Base-by-base conservation (phyloP, 2,113 vertebrate species). In the Apaloderma vittatum region DNA sequence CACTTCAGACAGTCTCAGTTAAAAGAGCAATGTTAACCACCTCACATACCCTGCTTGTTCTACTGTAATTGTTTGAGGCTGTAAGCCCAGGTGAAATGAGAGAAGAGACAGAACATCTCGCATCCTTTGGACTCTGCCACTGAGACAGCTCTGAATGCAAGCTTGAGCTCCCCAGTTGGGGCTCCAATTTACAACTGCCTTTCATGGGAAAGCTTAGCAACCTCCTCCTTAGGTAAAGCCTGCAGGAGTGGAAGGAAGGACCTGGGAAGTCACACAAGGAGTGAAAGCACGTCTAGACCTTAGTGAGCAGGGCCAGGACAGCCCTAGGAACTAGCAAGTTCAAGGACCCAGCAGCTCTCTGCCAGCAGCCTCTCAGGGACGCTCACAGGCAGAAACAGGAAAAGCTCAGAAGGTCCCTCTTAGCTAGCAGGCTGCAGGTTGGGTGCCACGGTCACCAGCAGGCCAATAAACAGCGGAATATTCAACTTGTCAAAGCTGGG, bases 211-310 rank as follows among this genome's bases (percentile, higher is more conserved):
- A 46, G 55, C 23, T 43, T 32, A 23, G 8, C 16, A 18, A 14
- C 24, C 51, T 49, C 32, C 32, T 59, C 36, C 30, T 43, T 17
- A 23, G 32, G 6, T 6, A 81, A 93, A 85, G 4, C 7, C 19
- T 29, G 4, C 12, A 55, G n/a, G 49, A 17, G 11, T 29, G 6
- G 16, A 63, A 22, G 5, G 15, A 46, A 80, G 45, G 1, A 54
- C 16, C 36, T 13, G 7, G 37, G 26, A 65, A 19, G 14, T 15
- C 20, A 15, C 23, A 45, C 3, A 51, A 24, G 6, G 52, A 7
- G 6, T 22, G 24, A 34, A 57, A 37, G 36, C 21, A 61, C 15
- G 34, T 0, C 0, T 21, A 70, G 17, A 13, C 6, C 21, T 7
- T 34, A 14, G 22, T 9, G 37, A 83, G n/a, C n/a, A 57, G 43